These are phyloP conservation scores for fruit fly (Drosophila melanogaster) DNA, from an alignment of 1,140 invertebrate species.

Conservation along the genomic window Release_6_plus_ISO1_MT NC_004354.4:4572001-4572500, in stretches of 20 bases:
- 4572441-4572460: conserved; percentile 32
- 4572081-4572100: neutral
- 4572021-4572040: neutral
- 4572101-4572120: no score
- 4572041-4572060: no score
- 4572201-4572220: conserved; percentile 48
- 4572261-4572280: conserved; percentile 53
- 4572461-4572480: conserved; percentile 25
- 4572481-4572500: conserved; percentile 60
- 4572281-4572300: conserved; percentile 67
- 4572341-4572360: conserved; percentile 52
- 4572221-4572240: conserved; percentile 14
- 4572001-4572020: neutral
- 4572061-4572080: neutral
- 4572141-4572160: conserved; percentile 18
- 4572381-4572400: neutral
- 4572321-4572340: conserved; percentile 45
- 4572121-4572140: neutral
- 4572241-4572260: conserved; percentile 11
- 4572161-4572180: conserved; percentile 55
- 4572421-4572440: conserved; percentile 18
- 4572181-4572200: conserved; percentile 57
- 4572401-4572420: conserved; percentile 9
- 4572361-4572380: conserved; percentile 36
- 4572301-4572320: conserved; percentile 67